phyloP scores from a whole-genome alignment of 2,888 invertebrate genomes.

The Trisateles emortualis region DNA sequence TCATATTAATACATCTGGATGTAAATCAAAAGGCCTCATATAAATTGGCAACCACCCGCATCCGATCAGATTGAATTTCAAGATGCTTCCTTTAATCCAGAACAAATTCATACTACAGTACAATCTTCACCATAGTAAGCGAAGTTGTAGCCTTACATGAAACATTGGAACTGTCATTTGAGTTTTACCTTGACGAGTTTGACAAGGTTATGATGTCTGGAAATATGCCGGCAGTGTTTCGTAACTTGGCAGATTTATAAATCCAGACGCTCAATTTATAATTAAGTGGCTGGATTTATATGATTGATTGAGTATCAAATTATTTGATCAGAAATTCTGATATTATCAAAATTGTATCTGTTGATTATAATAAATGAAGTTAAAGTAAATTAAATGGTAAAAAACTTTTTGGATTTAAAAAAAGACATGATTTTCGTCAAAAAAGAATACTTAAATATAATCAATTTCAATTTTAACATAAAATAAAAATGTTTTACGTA shows the following conservation, averaged over 20 bases:
- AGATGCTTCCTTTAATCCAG: background rate
- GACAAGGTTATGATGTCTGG: slow-evolving; percentile 13
- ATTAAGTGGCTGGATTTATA: background rate
- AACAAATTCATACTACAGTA: background rate
- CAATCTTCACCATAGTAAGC: background rate
- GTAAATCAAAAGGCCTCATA: background rate
- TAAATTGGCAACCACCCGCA: slow-evolving; percentile 2
- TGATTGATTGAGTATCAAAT: background rate
- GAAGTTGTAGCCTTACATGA: background rate
- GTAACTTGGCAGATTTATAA: slow-evolving; percentile 5
- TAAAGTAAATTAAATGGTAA: no score
- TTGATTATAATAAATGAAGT: no score
- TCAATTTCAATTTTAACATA: no score
- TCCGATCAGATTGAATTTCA: background rate
- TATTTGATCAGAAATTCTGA: background rate
- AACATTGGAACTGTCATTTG: background rate
- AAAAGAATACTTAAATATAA: no score
- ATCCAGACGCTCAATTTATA: no score
- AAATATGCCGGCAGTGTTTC: slow-evolving; percentile 9
- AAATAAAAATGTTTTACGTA: no score
- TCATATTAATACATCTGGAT: background rate
- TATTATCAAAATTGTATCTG: background rate
- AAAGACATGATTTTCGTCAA: no score
- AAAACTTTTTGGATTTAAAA: no score
- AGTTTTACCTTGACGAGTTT: slow-evolving; percentile 5